phyloP scores from a whole-genome alignment of 2,113 vertebrate species.

The Zosterops lateralis region DNA sequence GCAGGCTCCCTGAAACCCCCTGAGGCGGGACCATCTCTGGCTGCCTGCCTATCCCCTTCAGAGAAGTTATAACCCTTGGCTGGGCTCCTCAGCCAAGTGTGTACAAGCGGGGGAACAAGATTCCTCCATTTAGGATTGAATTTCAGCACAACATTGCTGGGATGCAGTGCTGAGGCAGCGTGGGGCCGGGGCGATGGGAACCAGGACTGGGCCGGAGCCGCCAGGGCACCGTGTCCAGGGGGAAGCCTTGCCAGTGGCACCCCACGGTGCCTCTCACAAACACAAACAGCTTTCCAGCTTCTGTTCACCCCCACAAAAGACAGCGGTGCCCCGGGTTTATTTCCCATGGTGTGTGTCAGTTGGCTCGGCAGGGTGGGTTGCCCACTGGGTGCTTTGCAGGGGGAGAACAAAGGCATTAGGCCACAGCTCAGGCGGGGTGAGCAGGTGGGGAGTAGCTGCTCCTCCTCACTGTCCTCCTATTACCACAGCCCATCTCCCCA shows the following conservation, averaged over 20 bases:
- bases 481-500: slow-evolving; percentile 30
- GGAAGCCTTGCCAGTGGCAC: neutral
- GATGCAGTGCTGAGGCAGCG: neutral
- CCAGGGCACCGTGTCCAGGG: neutral
- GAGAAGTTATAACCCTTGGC: neutral
- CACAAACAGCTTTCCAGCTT: neutral
- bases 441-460: slow-evolving; percentile 20
- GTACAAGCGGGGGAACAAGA: fast-evolving
- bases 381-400: neutral
- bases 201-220: fast-evolving
- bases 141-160: neutral
- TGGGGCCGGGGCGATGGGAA: neutral
- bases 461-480: slow-evolving; percentile 50
- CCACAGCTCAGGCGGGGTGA: neutral
- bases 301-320: neutral
- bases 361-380: neutral
- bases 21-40: fast-evolving
- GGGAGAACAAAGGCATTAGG: slow-evolving; percentile 9
- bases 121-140: neutral
- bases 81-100: neutral
- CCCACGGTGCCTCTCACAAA: neutral
- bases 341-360: neutral
- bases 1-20: fast-evolving
- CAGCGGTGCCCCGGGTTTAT: neutral
- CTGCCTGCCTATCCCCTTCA: neutral